Percentiles rank a stretch among this genome's conserved stretches.
Evolutionary conservation across 2,888 invertebrate genomes (phyloP).

Genomic region (Amitus sp.): DNA sequence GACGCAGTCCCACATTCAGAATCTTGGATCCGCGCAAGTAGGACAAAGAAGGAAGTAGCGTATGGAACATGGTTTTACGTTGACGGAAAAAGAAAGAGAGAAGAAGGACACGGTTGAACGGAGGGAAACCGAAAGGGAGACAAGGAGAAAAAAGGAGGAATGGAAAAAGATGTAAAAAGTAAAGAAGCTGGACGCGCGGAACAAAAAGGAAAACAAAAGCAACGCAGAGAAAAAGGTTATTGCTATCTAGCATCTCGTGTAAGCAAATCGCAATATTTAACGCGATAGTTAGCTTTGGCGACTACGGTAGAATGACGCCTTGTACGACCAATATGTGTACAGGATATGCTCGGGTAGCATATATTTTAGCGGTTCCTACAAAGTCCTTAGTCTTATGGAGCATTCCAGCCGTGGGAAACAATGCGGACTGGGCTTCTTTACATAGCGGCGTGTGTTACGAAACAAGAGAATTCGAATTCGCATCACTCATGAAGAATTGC

Average conservation of each 20-base stretch:
- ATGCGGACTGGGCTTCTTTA: conserved; percentile 60
- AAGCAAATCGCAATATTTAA: conserved; percentile 61
- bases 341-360: conserved; percentile 50
- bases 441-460: conserved; percentile 53
- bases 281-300: conserved; percentile 50
- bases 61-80: conserved; percentile 22
- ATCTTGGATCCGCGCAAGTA: conserved; percentile 35
- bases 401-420: conserved; percentile 64
- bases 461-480: conserved; percentile 25
- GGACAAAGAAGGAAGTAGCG: conserved; percentile 35
- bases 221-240: conserved; percentile 17
- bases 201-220: conserved; percentile 32
- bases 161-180: conserved; percentile 12
- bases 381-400: conserved; percentile 46
- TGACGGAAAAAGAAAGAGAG: conserved; percentile 23
- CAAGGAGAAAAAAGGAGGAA: conserved; percentile 20
- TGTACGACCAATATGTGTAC: conserved; percentile 49
- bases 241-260: conserved; percentile 53
- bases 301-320: conserved; percentile 46
- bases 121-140: conserved; percentile 19
- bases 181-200: conserved; percentile 20
- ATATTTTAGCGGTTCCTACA: conserved; percentile 46
- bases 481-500: conserved; percentile 31
- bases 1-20: conserved; percentile 35
- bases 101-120: conserved; percentile 12